A percentile compares a stretch with the other conserved stretches of the same genome.
phyloP scores from a whole-genome alignment of 2,797 vertebrate genomes.

The Cyprinodon diabolis region DNA sequence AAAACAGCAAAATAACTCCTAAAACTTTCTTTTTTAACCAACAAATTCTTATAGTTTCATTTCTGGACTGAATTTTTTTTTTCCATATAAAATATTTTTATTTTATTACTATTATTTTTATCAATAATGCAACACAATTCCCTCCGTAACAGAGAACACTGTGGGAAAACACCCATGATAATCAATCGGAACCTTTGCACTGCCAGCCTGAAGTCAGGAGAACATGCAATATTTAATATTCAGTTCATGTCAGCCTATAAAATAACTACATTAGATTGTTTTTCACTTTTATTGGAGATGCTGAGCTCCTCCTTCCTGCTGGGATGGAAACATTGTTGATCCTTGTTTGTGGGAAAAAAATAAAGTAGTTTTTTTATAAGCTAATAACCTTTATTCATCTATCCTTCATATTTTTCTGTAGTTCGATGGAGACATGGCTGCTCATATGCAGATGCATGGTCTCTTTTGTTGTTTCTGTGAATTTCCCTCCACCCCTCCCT shows the following conservation, averaged over 20 bases:
- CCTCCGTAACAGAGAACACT: too few species aligned
- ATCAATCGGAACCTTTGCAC: too few species aligned
- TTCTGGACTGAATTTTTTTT: too few species aligned
- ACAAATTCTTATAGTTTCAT: too few species aligned
- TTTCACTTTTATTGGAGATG: neutral
- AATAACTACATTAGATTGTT: neutral
- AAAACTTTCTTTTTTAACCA: too few species aligned
- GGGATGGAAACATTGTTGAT: neutral
- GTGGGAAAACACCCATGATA: too few species aligned
- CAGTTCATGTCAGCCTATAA: neutral
- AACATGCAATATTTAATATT: too few species aligned
- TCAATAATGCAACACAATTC: too few species aligned
- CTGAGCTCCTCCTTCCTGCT: neutral
- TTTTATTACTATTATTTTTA: too few species aligned
- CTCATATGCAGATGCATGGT: slow-evolving; percentile 7
- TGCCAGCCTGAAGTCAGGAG: too few species aligned
- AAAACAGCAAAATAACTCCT: too few species aligned
- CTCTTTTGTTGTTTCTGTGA: slow-evolving; percentile 6
- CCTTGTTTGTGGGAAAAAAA: neutral
- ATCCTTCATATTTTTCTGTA: neutral
- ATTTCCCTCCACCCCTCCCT: slow-evolving; percentile 8
- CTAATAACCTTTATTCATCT: neutral
- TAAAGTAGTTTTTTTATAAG: neutral
- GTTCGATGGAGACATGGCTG: neutral
- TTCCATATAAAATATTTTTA: too few species aligned